These are phyloP conservation scores for Ectropis grisescens DNA, from an alignment of 1,140 invertebrate species.

Conservation along the genomic window DNA sequence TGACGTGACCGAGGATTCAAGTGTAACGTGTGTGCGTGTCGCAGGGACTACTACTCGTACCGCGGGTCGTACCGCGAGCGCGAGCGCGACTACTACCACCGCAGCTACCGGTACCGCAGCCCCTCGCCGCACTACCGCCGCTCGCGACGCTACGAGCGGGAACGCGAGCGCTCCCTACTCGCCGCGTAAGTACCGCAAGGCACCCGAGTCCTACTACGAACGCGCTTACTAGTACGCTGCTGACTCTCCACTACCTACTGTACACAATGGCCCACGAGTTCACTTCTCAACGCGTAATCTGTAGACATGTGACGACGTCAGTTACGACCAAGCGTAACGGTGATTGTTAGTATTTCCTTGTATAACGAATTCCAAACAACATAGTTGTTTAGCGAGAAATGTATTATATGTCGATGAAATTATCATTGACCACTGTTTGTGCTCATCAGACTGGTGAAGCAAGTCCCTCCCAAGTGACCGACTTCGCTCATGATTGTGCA, in stretches of 20 bases:
- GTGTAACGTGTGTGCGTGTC: too few species aligned
- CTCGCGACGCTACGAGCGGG: constrained; percentile 80
- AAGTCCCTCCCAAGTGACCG: too few species aligned
- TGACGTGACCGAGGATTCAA: too few species aligned
- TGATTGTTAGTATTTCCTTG: not conserved
- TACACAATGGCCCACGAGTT: not conserved
- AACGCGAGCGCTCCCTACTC: constrained; percentile 88
- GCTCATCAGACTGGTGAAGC: too few species aligned
- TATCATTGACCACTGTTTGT: too few species aligned
- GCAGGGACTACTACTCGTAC: constrained; percentile 59
- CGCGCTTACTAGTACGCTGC: constrained; percentile 13
- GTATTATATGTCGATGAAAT: too few species aligned
- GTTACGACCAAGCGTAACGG: not conserved
- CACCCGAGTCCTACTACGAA: constrained; percentile 37
- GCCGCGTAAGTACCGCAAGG: constrained; percentile 81
- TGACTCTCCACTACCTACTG: not conserved
- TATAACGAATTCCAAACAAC: not conserved
- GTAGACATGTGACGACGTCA: not conserved
- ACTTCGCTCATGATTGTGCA: too few species aligned
- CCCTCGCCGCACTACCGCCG: constrained; percentile 71
- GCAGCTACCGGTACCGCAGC: constrained; percentile 53
- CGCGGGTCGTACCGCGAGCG: constrained; percentile 52
- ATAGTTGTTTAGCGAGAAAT: too few species aligned
- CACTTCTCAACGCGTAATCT: not conserved
- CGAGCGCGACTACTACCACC: constrained; percentile 56